These are phyloP conservation scores for Notamacropus eugenii DNA, from an alignment of 2,797 vertebrate genomes.

Conservation along the genomic window DNA sequence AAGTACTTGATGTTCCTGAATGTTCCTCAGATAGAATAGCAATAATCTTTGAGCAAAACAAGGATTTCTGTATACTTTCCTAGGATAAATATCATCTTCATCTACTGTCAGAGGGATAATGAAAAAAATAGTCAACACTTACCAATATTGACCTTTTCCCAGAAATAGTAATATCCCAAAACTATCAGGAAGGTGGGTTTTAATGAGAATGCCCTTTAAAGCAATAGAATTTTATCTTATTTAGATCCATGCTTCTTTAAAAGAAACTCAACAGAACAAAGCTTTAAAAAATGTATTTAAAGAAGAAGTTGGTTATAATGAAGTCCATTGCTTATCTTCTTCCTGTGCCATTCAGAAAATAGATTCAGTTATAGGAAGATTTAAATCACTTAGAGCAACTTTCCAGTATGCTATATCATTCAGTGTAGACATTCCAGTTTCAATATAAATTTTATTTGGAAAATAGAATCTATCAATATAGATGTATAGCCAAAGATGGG, in stretches of 20 bases:
- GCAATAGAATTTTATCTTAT: slow-evolving; percentile 24
- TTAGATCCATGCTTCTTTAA: slow-evolving; percentile 40
- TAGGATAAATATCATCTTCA: slow-evolving; percentile 43
- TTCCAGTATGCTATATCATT: neutral
- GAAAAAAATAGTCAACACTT: slow-evolving; percentile 25
- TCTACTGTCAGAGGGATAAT: slow-evolving; percentile 14
- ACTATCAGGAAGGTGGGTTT: slow-evolving; percentile 25
- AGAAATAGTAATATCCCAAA: slow-evolving; percentile 42
- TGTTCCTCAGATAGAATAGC: slow-evolving; percentile 14
- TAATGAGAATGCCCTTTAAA: slow-evolving; percentile 37
- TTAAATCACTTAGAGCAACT: neutral
- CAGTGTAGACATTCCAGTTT: neutral
- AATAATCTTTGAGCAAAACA: neutral
- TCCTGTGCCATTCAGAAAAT: neutral
- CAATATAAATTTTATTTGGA: neutral
- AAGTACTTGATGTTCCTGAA: neutral
- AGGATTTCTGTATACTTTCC: neutral
- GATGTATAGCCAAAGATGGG: neutral
- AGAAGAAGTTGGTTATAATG: neutral
- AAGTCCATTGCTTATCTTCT: neutral
- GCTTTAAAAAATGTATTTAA: slow-evolving; percentile 32
- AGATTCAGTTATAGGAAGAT: neutral
- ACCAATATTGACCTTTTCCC: slow-evolving; percentile 43
- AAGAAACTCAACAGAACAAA: slow-evolving; percentile 26
- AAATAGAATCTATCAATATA: no score